Evolutionary conservation across 2,797 vertebrate genomes (phyloP).

Genomic region (Emys orbicularis): DNA sequence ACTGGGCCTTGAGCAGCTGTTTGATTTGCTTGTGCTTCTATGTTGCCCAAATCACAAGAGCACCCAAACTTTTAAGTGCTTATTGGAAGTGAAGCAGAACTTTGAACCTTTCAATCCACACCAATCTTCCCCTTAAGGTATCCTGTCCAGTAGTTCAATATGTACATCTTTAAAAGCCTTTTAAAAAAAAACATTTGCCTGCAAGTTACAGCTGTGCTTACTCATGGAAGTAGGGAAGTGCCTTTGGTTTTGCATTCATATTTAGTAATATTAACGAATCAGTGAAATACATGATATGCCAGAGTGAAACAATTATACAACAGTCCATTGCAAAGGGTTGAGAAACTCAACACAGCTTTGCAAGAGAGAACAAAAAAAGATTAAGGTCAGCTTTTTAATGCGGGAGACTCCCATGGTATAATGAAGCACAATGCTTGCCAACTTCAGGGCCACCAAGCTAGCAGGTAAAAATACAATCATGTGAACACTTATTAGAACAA

Average conservation of each 20-base stretch:
- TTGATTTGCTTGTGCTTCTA: conserved; percentile 8
- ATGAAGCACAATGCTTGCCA: not conserved
- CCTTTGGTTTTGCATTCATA: conserved; percentile 52
- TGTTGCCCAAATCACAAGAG: not conserved
- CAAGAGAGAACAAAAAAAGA: not conserved
- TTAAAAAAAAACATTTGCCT: not conserved
- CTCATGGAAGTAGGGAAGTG: conserved; percentile 9
- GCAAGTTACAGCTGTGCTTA: not conserved
- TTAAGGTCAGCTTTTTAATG: not conserved
- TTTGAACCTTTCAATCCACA: not conserved
- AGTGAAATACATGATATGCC: not conserved
- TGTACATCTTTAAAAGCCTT: not conserved
- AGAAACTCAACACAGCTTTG: conserved; percentile 4
- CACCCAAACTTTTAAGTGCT: not conserved
- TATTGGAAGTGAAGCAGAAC: not conserved
- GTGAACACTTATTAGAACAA: not conserved
- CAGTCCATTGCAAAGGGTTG: not conserved
- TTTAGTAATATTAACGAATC: conserved; percentile 53
- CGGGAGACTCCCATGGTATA: not conserved
- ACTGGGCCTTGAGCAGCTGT: not conserved
- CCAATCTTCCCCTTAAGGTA: not conserved
- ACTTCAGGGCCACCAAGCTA: conserved; percentile 47
- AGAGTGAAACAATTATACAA: conserved; percentile 37
- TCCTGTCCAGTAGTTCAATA: not conserved
- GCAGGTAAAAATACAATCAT: conserved; percentile 64